Conservation (phyloP, 2,797 vertebrate species). For the Liasis olivaceus region DNA sequence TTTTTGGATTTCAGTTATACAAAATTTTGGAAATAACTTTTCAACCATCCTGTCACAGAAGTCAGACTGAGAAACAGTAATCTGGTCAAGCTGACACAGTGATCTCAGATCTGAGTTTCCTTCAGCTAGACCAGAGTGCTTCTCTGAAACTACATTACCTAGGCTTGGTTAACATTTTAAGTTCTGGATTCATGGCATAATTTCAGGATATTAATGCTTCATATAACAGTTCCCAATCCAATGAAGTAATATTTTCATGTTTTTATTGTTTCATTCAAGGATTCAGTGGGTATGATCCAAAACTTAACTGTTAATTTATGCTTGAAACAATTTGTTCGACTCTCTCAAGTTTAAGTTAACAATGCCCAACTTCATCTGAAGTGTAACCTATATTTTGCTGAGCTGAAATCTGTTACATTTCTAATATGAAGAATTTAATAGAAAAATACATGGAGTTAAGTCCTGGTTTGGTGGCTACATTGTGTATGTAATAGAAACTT, state of each 20-base stretch:
- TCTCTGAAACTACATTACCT: not conserved
- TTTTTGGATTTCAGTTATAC: not conserved
- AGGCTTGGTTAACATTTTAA: not conserved
- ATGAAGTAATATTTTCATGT: not conserved
- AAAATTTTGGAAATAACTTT: slow-evolving; percentile 1
- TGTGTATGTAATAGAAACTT: not conserved
- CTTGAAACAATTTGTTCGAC: not conserved
- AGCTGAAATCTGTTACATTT: not conserved
- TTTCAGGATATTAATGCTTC: not conserved
- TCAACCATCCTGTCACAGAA: not conserved
- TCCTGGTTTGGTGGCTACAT: not conserved
- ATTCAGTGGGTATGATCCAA: not conserved
- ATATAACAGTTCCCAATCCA: not conserved
- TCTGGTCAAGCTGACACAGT: not conserved
- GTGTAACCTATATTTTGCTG: not conserved
- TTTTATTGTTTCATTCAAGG: not conserved
- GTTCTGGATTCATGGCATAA: not conserved
- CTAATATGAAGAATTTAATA: not conserved
- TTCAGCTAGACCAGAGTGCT: not conserved
- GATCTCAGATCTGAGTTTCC: not conserved
- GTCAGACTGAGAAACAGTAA: not conserved
- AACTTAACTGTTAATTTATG: not conserved
- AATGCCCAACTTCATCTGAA: not conserved
- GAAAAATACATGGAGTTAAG: not conserved
- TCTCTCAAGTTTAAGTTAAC: not conserved